Evolutionary conservation across 2,888 invertebrate species (phyloP), one percentile per base, ranked within the genome.

Genomic region (Tetramorium bicarinatum): DNA sequence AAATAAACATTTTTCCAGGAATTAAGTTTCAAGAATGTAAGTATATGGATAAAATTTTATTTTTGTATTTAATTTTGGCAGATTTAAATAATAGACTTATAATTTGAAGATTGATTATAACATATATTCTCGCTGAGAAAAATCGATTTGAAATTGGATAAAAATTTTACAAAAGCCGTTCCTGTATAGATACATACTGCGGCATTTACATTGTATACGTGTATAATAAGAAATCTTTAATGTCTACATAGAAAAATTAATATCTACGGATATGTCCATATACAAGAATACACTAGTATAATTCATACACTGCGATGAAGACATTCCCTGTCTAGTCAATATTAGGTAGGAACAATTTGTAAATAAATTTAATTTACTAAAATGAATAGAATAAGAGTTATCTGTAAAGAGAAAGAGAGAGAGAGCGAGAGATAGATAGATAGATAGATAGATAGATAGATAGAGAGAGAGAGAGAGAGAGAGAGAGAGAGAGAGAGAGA

Each of bases 301-400:
- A 86, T 81, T 83, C 71, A 71, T 61, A 84, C 82, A 69, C 79
- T 83, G 83, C 76, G 67, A 80, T 81, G 81, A 74, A 87, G 88
- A 91, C 90, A 91, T 93, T 94, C 94, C 94, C 95, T 94, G 93
- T 94, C 93, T 94, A 94, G 95, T 95, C 95, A 95, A 95, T 95
- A 95, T 93, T 94, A 94, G 92, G 87, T 93, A 92, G 92, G 85
- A 87, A 64, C 88, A 92, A 93, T 92, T 92, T 92, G 92, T 93
- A 92, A 84, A 93, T 92, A 91, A 77, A 52, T 83, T 77, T 76
- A 25, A 59, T 74, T 80, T 3, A 18, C 69, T 59, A 8, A 56
- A 72, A 29, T 72, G 59, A 56, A 21, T 34, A 56, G 54, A 56
- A 15, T 67, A 54, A 77, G 49, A 66, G 4, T 25, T 77, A 54